These are phyloP conservation scores for Caloenas nicobarica DNA, from an alignment of 2,113 vertebrate species.

Conservation along the genomic window DNA sequence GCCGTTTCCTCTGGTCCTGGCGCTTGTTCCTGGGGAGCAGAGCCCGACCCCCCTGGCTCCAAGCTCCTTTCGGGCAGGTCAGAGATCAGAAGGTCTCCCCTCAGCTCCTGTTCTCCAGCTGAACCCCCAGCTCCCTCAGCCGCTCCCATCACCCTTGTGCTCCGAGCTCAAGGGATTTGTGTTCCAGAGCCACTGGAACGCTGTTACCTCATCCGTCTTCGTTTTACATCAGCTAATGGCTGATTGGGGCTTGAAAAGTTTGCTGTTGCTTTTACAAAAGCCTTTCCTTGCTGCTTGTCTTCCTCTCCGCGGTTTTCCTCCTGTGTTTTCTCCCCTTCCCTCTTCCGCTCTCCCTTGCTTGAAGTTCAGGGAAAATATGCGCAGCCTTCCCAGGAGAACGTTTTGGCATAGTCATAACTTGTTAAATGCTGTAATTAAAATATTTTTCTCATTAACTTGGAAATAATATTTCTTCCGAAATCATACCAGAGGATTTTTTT, in stretches of 20 bases:
- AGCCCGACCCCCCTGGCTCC: no score
- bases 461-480: constrained; percentile 56
- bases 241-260: neutral
- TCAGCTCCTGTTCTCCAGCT: no score
- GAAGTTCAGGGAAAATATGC: neutral
- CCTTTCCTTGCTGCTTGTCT: neutral
- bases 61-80: no score
- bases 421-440: constrained; percentile 73
- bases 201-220: accelerated
- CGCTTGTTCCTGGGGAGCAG: no score
- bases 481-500: constrained; percentile 13
- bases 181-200: neutral
- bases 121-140: no score
- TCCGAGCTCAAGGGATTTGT: neutral
- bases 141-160: no score
- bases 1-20: no score
- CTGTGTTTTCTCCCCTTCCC: neutral
- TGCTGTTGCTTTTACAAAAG: neutral
- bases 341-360: neutral
- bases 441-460: constrained; percentile 71
- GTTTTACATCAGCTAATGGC: neutral
- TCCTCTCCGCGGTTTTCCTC: neutral
- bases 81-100: no score
- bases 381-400: neutral
- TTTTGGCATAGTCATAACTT: constrained; percentile 50